Conservation (phyloP, 2,888 invertebrate genomes). For the Lymantria monacha region DNA sequence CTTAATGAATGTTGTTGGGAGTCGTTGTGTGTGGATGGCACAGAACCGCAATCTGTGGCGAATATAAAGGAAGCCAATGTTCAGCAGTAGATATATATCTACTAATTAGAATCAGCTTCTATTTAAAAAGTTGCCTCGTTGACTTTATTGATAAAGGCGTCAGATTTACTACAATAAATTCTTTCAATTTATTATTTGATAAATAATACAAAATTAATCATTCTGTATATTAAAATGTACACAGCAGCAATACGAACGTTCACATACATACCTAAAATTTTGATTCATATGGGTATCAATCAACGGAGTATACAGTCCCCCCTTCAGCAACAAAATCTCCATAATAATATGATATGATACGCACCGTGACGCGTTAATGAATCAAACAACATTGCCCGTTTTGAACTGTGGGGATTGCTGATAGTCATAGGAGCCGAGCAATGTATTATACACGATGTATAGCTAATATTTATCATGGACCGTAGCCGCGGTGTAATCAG, state of each 20-base stretch:
- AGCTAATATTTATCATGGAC: slow-evolving; percentile 31
- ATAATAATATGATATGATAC: slow-evolving; percentile 8
- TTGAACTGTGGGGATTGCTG: neutral
- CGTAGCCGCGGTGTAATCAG: slow-evolving; percentile 22
- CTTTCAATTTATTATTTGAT: too few relatives aligned
- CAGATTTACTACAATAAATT: too few relatives aligned
- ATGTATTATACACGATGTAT: slow-evolving; percentile 7
- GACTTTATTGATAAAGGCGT: too few relatives aligned
- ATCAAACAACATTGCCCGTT: slow-evolving; percentile 5
- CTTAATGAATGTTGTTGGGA: too few relatives aligned
- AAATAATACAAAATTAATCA: too few relatives aligned
- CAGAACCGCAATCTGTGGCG: too few relatives aligned
- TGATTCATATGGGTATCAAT: slow-evolving; percentile 5
- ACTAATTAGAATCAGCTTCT: too few relatives aligned
- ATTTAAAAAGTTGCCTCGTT: too few relatives aligned
- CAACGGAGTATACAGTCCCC: slow-evolving; percentile 5
- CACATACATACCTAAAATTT: neutral
- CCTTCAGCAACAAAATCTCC: slow-evolving; percentile 3
- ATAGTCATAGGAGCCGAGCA: neutral
- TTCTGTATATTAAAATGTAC: slow-evolving; percentile 2
- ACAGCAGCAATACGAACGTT: neutral
- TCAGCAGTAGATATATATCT: too few relatives aligned
- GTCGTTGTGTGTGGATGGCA: too few relatives aligned
- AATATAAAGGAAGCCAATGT: too few relatives aligned
- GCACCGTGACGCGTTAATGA: neutral